phyloP scores from a whole-genome alignment of 2,113 vertebrate genomes.

The Podarcis muralis region DNA sequence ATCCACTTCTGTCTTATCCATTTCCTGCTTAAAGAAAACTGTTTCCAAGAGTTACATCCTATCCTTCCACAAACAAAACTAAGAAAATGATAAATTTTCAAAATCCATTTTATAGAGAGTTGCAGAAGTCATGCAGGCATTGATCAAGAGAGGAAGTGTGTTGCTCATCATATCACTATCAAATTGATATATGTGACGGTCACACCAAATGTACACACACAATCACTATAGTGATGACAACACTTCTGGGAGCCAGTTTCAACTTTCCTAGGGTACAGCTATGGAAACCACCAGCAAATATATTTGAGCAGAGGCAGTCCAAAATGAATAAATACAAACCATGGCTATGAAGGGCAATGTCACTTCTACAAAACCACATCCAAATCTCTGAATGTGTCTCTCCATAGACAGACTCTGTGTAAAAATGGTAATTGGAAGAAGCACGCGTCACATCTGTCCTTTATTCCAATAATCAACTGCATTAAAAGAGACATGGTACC shows the following conservation, averaged over 20 bases:
- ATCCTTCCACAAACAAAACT: neutral
- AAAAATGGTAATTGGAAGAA: neutral
- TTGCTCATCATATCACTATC: neutral
- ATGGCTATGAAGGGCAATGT: neutral
- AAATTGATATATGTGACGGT: neutral
- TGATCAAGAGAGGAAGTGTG: neutral
- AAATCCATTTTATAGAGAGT: neutral
- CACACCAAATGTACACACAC: neutral
- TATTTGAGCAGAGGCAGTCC: neutral
- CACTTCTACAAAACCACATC: neutral
- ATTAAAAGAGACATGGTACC: neutral
- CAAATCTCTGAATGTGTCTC: neutral
- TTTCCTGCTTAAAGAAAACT: neutral
- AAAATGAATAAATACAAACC: neutral
- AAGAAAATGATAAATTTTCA: neutral
- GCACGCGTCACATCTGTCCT: neutral
- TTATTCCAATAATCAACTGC: slow-evolving; percentile 4
- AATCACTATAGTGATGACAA: neutral
- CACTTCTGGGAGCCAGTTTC: neutral
- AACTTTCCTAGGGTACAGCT: neutral
- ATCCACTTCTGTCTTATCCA: neutral
- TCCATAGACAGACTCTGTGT: neutral
- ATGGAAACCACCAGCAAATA: neutral
- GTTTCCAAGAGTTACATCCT: neutral
- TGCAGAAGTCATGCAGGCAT: neutral